Evolutionary conservation across 1,140 invertebrate species (phyloP).

Genomic region (Goniozus legneri): DNA sequence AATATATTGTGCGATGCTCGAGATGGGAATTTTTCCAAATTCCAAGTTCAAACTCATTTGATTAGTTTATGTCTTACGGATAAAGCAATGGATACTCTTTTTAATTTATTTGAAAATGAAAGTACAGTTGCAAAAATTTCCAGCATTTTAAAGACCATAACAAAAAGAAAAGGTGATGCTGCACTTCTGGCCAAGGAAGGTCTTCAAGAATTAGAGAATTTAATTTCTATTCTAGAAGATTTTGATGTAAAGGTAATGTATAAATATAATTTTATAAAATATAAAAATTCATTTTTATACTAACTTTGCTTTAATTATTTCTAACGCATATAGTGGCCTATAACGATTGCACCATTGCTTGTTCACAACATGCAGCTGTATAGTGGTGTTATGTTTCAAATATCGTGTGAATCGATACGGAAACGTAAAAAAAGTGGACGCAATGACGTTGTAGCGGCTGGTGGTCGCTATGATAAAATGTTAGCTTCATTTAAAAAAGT

Average conservation of each 20-base stretch:
- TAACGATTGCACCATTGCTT: constrained; percentile 62
- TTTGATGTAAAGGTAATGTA: constrained; percentile 69
- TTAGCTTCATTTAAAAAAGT: constrained; percentile 42
- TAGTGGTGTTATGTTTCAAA: constrained; percentile 71
- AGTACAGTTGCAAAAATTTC: constrained; percentile 63
- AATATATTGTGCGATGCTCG: constrained; percentile 61
- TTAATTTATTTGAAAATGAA: constrained; percentile 71
- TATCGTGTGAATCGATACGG: constrained; percentile 57
- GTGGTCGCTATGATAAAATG: constrained; percentile 56
- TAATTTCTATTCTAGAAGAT: constrained; percentile 64
- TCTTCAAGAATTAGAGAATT: constrained; percentile 68
- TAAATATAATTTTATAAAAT: constrained; percentile 6
- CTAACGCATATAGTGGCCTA: constrained; percentile 59
- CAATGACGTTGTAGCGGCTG: constrained; percentile 64
- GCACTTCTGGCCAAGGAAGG: constrained; percentile 65
- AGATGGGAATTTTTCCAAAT: constrained; percentile 64
- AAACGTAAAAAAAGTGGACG: constrained; percentile 59
- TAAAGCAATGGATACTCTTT: constrained; percentile 65
- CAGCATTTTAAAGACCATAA: constrained; percentile 61
- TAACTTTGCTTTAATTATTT: too few species aligned
- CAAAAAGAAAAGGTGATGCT: constrained; percentile 63
- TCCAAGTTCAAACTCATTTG: constrained; percentile 70
- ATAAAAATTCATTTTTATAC: not conserved
- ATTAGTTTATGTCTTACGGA: constrained; percentile 68
- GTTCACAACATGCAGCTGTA: constrained; percentile 65